phyloP scores from a whole-genome alignment of 2,797 vertebrate species.

The Pipistrellus pipistrellus region DNA sequence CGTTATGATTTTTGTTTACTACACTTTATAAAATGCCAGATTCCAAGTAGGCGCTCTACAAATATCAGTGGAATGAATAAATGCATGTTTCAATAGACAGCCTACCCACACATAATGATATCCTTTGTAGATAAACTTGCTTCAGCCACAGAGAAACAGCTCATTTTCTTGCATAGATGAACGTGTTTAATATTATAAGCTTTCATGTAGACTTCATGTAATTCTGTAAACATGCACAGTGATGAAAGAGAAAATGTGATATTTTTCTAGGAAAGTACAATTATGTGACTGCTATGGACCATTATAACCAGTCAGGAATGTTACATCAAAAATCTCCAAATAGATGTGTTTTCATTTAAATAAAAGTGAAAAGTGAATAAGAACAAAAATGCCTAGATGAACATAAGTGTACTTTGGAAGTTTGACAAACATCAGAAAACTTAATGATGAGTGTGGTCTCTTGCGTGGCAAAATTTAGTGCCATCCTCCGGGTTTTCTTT shows the following conservation, averaged over 20 bases:
- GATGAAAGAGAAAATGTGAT: not conserved
- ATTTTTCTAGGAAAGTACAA: constrained; percentile 18
- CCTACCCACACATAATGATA: not conserved
- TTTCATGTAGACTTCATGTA: not conserved
- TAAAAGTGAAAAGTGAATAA: not conserved
- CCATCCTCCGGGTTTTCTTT: not conserved
- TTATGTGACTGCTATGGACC: not conserved
- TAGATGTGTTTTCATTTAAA: constrained; percentile 9
- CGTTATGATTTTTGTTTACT: not conserved
- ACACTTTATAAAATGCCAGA: not conserved
- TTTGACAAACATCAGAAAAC: not conserved
- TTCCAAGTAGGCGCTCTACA: not conserved
- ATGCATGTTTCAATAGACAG: not conserved
- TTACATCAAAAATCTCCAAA: not conserved
- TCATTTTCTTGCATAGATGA: constrained; percentile 42
- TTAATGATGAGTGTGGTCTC: not conserved
- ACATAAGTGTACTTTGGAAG: not conserved
- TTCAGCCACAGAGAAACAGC: constrained; percentile 16
- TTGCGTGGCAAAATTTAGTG: not conserved
- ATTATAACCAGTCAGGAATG: not conserved
- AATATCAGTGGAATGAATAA: constrained; percentile 22
- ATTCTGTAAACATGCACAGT: not conserved
- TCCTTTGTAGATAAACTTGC: constrained; percentile 2
- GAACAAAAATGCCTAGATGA: not conserved
- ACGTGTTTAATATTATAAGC: constrained; percentile 7